phyloP scores from a whole-genome alignment of 2,888 invertebrate species.

The Mythimna impura region DNA sequence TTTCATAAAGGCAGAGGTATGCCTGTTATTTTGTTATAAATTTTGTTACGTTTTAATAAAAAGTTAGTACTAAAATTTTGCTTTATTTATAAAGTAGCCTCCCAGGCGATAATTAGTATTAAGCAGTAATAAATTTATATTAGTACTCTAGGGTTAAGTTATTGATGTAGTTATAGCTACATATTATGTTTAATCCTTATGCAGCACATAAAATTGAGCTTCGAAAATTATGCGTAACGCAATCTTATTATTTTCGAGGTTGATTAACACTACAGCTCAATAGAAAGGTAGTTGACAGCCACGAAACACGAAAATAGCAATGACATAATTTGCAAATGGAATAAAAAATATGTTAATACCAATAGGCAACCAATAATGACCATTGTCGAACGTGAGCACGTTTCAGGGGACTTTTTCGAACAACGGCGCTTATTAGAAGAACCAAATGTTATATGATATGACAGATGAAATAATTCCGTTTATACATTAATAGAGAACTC shows the following conservation, averaged over 20 bases:
- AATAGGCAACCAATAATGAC: slow-evolving; percentile 39
- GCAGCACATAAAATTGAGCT: background rate
- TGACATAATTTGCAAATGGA: slow-evolving; percentile 46
- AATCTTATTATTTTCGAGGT: slow-evolving; percentile 20
- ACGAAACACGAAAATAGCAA: slow-evolving; percentile 49
- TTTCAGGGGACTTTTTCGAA: slow-evolving; percentile 34
- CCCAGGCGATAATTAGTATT: too few species aligned
- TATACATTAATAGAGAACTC: slow-evolving; percentile 56
- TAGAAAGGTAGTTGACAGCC: slow-evolving; percentile 42
- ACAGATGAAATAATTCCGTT: slow-evolving; percentile 53
- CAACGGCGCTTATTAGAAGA: slow-evolving; percentile 34
- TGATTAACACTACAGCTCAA: slow-evolving; percentile 23
- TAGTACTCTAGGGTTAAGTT: too few species aligned
- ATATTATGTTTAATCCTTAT: background rate
- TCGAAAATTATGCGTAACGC: slow-evolving; percentile 1
- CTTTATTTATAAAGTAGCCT: too few species aligned
- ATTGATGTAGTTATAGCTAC: background rate
- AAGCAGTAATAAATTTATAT: too few species aligned
- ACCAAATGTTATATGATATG: slow-evolving; percentile 47
- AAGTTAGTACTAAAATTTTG: too few species aligned
- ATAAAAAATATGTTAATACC: slow-evolving; percentile 52
- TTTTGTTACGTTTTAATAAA: too few species aligned
- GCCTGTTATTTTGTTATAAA: too few species aligned
- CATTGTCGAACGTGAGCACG: slow-evolving; percentile 47
- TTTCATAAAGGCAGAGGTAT: too few species aligned